phyloP scores from a whole-genome alignment of 2,797 vertebrate species.

The Limosa lapponica region DNA sequence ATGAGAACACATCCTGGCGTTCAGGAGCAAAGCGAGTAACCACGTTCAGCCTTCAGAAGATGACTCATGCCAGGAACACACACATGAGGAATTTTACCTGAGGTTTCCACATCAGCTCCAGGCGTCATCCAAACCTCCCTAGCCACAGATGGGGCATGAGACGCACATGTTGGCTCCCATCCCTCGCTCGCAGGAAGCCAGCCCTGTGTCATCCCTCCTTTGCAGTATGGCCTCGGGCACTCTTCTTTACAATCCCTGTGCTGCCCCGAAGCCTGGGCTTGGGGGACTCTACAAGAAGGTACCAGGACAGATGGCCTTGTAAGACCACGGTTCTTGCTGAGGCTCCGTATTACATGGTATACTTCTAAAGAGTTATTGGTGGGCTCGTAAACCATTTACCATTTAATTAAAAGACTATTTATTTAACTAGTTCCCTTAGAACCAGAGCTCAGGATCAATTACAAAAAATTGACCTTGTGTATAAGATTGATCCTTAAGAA shows the following conservation, averaged over 20 bases:
- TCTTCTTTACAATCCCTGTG: background rate
- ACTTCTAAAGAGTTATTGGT: background rate
- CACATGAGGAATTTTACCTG: background rate
- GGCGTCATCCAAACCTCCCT: background rate
- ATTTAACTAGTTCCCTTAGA: background rate
- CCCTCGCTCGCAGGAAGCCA: background rate
- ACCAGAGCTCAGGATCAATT: background rate
- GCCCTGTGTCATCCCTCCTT: background rate
- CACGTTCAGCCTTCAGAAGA: background rate
- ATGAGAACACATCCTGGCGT: background rate
- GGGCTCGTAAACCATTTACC: background rate
- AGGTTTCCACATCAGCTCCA: background rate
- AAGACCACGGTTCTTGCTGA: background rate
- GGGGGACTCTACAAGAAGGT: background rate
- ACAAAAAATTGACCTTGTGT: background rate
- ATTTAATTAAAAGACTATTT: background rate
- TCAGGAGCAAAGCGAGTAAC: background rate
- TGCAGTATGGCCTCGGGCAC: fast-evolving
- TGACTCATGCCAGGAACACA: background rate
- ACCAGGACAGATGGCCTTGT: background rate
- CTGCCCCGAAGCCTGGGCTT: background rate
- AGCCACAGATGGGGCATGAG: fast-evolving
- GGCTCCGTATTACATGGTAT: fast-evolving
- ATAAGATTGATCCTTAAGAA: background rate
- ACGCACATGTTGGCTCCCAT: background rate